A percentile compares a stretch with the other conserved stretches of the same genome.
These are phyloP conservation scores for Cichlasoma orientale DNA, from an alignment of 2,797 vertebrate species.

Conservation along the genomic window DNA sequence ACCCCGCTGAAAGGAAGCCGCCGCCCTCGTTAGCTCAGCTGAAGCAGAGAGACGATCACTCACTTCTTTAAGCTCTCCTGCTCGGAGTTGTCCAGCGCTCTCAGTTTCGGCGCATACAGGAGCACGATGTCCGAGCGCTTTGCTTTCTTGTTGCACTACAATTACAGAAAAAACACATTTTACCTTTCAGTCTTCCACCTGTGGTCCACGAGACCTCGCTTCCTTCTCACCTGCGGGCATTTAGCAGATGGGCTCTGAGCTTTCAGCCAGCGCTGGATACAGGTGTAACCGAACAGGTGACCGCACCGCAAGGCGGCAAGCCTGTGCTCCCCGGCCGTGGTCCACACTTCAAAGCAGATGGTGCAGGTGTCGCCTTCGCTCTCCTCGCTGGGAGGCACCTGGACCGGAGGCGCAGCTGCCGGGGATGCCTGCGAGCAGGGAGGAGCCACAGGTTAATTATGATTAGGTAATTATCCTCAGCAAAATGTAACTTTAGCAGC, in stretches of 20 bases:
- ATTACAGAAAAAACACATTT: not conserved
- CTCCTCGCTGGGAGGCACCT: slow-evolving; percentile 65
- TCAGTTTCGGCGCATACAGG: slow-evolving; percentile 89
- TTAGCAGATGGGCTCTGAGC: slow-evolving; percentile 87
- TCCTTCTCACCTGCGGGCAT: slow-evolving; percentile 87
- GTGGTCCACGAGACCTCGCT: not conserved
- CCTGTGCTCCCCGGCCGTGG: slow-evolving; percentile 89
- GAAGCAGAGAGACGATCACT: not conserved
- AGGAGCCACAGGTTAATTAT: not conserved
- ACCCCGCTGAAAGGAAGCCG: not conserved
- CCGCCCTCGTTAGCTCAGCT: accelerated
- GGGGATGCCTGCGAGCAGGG: not conserved
- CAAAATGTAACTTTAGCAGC: not conserved
- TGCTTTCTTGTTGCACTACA: slow-evolving; percentile 95
- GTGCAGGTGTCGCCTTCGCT: slow-evolving; percentile 89
- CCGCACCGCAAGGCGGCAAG: slow-evolving; percentile 92
- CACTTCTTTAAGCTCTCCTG: slow-evolving; percentile 91
- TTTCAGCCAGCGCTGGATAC: slow-evolving; percentile 92
- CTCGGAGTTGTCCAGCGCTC: slow-evolving; percentile 89
- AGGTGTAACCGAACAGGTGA: slow-evolving; percentile 92
- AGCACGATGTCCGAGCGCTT: slow-evolving; percentile 91
- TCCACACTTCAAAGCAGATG: slow-evolving; percentile 96
- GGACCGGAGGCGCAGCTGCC: not conserved
- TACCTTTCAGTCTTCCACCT: not conserved
- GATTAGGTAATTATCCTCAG: not conserved